Evolutionary conservation across 2,113 vertebrate species (phyloP).

Genomic region (Pygoscelis adeliae): DNA sequence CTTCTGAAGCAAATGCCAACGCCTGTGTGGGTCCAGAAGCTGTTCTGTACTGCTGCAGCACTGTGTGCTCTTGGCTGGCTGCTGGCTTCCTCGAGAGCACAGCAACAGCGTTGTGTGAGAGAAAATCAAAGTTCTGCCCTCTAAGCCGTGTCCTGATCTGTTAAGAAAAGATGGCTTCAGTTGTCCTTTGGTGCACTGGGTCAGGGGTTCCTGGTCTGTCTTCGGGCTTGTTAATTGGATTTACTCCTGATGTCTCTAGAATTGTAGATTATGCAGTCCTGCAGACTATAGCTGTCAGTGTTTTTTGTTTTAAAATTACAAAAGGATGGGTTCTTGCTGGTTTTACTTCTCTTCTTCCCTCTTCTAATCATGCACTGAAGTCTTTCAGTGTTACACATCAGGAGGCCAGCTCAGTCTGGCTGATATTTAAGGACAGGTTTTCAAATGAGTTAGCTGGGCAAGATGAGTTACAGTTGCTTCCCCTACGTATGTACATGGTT

Average conservation of each 20-base stretch:
- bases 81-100: not conserved
- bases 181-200: not conserved
- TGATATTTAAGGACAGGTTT: slow-evolving; percentile 26
- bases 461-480: not conserved
- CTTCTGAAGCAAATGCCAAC: slow-evolving; percentile 16
- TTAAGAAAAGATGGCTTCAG: not conserved
- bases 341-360: slow-evolving; percentile 11
- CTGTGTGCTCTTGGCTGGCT: not conserved
- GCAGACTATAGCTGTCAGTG: slow-evolving; percentile 10
- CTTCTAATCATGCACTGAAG: slow-evolving; percentile 8
- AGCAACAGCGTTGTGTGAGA: not conserved
- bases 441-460: not conserved
- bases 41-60: not conserved
- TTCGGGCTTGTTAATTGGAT: slow-evolving; percentile 33
- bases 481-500: not conserved
- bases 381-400: not conserved
- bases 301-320: slow-evolving; percentile 19
- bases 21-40: not conserved
- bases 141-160: not conserved
- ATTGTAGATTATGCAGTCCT: slow-evolving; percentile 2
- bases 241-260: slow-evolving; percentile 26
- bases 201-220: slow-evolving; percentile 2
- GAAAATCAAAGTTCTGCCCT: not conserved
- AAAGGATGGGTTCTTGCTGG: slow-evolving; percentile 3
- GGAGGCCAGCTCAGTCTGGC: not conserved